Conservation (phyloP, 2,113 vertebrate species). For the Actenoides lindsayi region DNA sequence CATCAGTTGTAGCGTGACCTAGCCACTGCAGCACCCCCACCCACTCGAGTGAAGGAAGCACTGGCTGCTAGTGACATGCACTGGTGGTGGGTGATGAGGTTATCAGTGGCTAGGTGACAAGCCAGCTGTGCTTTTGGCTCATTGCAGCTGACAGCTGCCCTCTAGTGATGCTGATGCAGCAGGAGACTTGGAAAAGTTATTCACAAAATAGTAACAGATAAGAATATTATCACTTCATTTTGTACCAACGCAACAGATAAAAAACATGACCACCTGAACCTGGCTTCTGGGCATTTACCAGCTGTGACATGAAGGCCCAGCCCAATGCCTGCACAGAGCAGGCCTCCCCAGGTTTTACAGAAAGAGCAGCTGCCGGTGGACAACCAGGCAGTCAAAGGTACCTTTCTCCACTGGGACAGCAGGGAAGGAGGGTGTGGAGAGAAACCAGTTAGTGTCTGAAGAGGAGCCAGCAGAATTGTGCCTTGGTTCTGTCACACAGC, state of each 20-base stretch:
- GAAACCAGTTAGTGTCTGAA: constrained; percentile 24
- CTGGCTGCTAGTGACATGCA: background rate
- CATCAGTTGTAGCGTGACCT: background rate
- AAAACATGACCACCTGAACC: background rate
- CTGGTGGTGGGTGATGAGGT: background rate
- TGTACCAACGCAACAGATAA: background rate
- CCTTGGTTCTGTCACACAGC: constrained; percentile 6
- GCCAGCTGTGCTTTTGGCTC: constrained; percentile 10
- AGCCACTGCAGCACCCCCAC: background rate
- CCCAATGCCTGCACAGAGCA: constrained; percentile 7
- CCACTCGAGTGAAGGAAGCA: background rate
- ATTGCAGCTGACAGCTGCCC: background rate
- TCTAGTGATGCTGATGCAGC: constrained; percentile 26
- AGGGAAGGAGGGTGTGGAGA: background rate
- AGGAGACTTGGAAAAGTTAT: background rate
- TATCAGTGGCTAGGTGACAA: background rate
- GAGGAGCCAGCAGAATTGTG: constrained; percentile 41
- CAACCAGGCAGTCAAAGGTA: background rate
- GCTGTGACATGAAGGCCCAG: background rate
- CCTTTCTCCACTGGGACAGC: constrained; percentile 37
- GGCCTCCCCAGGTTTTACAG: constrained; percentile 1
- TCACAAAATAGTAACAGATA: background rate
- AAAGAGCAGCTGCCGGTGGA: constrained; percentile 15
- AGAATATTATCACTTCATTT: constrained; percentile 28
- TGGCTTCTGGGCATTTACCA: background rate